Evolutionary conservation across 2,113 vertebrate genomes (phyloP), one percentile per base, ranked within the genome.

Genomic region (Lophura nycthemera): DNA sequence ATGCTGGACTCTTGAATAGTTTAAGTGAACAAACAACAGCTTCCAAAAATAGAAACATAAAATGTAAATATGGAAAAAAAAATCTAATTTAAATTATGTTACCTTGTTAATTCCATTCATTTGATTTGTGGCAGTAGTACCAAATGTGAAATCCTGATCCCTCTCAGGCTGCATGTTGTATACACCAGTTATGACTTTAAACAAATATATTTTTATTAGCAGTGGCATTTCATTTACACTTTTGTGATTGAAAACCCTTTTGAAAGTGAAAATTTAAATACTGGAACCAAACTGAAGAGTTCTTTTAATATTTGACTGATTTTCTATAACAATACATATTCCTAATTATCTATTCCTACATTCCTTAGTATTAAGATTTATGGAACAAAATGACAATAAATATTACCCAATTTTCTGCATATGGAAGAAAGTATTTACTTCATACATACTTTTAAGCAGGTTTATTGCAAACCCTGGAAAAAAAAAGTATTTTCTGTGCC

Each of bases 31-130:
- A 75, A 67, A 63, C 8, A 76, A 76, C 6, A 21, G 18, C 57
- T 84, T 89, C 38, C 36, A 85, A 75, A 86, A 67, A 12, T 18
- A 71, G 45, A 80, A 71, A 30, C 10, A 13, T n/a, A 64, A 60
- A 78, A 60, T 48, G 61, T 6, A 65, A 87, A 48, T 50, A n/a
- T 20, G n/a, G 43, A 69, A 91, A 45, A 89, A 54, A 54, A 88
- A 91, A 14, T 0, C 87, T 66, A 27, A 59, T 43, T 22, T 24
- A 59, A 25, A 40, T 38, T 3, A 13, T 82, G 13, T 40, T 82
- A 61, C 16, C n/a, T 64, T 14, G 0, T 82, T 79, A 11, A 11
- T 59, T 94, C 42, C 1, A 0, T 56, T 84, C 0, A 29, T 71
- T 57, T 82, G 4, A 47, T 64, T 64, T 27, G 36, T 59, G 50